Conservation (phyloP, 2,113 vertebrate genomes). For the Pelmatolapia mariae region DNA sequence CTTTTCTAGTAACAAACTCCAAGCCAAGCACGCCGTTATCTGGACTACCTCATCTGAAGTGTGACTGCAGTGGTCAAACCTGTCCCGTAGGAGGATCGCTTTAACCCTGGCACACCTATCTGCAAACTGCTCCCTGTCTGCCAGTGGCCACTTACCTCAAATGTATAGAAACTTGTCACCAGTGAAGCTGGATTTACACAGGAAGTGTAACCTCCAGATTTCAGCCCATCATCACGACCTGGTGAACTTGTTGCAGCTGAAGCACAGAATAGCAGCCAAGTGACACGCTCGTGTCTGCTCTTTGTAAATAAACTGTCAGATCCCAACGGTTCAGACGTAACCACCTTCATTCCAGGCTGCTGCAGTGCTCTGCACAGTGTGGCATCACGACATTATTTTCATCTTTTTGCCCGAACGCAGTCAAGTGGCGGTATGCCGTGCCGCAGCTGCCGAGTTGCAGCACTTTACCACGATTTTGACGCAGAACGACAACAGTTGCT, state of each 20-base stretch:
- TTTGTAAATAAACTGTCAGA: background rate
- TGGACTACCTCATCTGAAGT: slow-evolving; percentile 72
- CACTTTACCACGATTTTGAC: slow-evolving; percentile 6
- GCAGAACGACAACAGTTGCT: background rate
- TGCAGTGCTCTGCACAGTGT: background rate
- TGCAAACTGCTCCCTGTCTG: background rate
- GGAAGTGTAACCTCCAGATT: background rate
- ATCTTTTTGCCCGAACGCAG: background rate
- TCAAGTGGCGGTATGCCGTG: background rate
- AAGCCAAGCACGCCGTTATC: slow-evolving; percentile 26
- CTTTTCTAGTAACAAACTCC: slow-evolving; percentile 52
- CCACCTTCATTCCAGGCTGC: background rate
- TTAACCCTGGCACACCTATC: background rate
- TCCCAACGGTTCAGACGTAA: background rate
- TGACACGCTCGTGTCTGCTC: background rate
- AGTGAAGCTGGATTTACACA: background rate
- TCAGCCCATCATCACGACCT: background rate
- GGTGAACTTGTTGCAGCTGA: background rate
- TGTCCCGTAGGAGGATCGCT: slow-evolving; percentile 14
- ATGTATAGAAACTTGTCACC: background rate
- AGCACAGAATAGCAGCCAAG: background rate
- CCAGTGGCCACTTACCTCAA: slow-evolving; percentile 43
- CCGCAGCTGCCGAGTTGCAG: background rate
- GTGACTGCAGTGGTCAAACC: slow-evolving; percentile 33
- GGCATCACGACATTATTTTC: background rate